These are phyloP conservation scores for Gymnobelideus leadbeateri DNA, from an alignment of 2,113 vertebrate species.

Conservation along the genomic window DNA sequence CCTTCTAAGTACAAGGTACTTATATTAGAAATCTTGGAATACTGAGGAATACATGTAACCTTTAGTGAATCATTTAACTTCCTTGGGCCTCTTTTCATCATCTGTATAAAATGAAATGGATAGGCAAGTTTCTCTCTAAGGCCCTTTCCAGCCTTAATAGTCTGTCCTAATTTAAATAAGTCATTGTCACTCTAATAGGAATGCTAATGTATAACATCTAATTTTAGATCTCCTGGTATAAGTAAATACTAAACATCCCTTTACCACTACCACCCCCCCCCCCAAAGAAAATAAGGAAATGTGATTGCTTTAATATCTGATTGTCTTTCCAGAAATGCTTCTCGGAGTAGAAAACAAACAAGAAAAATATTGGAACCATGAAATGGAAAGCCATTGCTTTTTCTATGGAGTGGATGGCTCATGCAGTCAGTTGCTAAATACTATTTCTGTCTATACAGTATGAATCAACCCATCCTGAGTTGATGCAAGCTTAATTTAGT, in stretches of 20 bases:
- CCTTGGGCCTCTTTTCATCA: not conserved
- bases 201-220: not conserved
- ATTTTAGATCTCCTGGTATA: not conserved
- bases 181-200: not conserved
- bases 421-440: not conserved
- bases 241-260: not conserved
- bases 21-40: not conserved
- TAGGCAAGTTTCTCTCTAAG: not conserved
- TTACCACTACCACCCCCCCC: too few relatives aligned
- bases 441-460: not conserved
- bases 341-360: not conserved
- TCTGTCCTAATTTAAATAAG: not conserved
- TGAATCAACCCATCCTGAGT: not conserved
- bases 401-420: not conserved
- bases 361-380: not conserved
- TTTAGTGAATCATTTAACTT: not conserved
- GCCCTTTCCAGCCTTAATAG: not conserved
- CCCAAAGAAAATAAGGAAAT: not conserved
- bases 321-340: not conserved
- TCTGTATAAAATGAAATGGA: not conserved
- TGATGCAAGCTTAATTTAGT: not conserved
- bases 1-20: not conserved
- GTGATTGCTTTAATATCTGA: not conserved
- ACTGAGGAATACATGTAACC: not conserved
- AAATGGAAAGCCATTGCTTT: not conserved